phyloP scores from a whole-genome alignment of 2,797 vertebrate genomes.

The Oreochromis grahami region DNA sequence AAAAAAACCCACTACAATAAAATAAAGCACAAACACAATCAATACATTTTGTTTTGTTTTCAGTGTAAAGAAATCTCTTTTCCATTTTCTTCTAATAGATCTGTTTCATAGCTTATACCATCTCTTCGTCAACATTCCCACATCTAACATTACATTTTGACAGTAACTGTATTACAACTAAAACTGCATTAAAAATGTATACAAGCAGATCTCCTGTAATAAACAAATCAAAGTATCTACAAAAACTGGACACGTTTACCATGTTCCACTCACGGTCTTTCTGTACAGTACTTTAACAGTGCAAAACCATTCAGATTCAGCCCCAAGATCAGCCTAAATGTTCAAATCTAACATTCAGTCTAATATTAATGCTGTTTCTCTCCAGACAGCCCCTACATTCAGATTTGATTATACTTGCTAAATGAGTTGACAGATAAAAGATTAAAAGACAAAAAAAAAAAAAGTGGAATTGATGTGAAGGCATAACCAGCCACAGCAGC shows the following conservation, averaged over 20 bases:
- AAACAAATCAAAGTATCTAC: conserved; percentile 4
- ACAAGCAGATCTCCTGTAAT: conserved; percentile 19
- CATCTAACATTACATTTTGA: conserved; percentile 20
- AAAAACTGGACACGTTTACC: conserved; percentile 20
- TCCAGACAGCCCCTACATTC: conserved; percentile 53
- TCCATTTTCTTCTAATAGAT: conserved; percentile 32
- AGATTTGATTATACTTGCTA: conserved; percentile 45
- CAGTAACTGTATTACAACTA: conserved; percentile 31
- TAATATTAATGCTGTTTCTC: neutral
- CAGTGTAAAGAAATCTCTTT: conserved; percentile 51
- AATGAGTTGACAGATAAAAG: conserved; percentile 9
- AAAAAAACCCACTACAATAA: conserved; percentile 7
- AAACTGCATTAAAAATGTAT: conserved; percentile 25
- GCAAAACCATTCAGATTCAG: conserved; percentile 52
- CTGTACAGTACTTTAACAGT: conserved; percentile 71
- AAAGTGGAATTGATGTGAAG: neutral
- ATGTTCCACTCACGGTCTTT: conserved; percentile 8
- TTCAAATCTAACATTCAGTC: conserved; percentile 12
- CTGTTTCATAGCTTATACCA: conserved; percentile 58
- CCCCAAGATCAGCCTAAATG: neutral
- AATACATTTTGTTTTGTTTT: conserved; percentile 20
- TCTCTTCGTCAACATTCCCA: conserved; percentile 40
- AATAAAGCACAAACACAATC: conserved; percentile 30
- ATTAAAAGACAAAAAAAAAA: neutral
- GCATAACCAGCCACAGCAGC: conserved; percentile 7